Evolutionary conservation across 1,140 invertebrate genomes (phyloP), one percentile per base, ranked within the genome.

Genomic region (Dendrolimus punctatus): DNA sequence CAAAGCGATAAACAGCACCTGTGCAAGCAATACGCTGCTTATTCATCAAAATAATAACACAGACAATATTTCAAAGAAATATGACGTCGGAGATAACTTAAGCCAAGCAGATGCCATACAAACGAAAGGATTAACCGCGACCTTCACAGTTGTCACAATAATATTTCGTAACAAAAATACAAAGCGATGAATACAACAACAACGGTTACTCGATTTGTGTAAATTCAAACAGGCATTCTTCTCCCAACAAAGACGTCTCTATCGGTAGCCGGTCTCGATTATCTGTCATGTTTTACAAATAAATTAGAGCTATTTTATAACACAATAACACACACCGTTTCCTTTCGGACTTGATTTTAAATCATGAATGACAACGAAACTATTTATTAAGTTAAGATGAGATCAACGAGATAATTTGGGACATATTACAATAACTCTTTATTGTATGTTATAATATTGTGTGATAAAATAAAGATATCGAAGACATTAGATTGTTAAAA

Each of bases 81-180:
- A 53, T 64, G 54, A 58, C 55, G 51, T 55, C 47, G 51, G 49
- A 38, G 47, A 52, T 53, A 51, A 53, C 48, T 49, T 52, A 60
- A 66, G 55, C 55, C 39, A n/a, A 47, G 55, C 69, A 73, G 66
- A 71, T 69, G 66, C 39, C 47, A 57, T 49, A 66, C 58, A 73
- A 72, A 62, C 71, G 61, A 75, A 76, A 75, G 73, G 77, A 68
- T 80, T 75, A 75, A 65, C 65, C 58, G 51, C 52, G 66, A 76
- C 71, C 69, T 72, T 70, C 72, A 76, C 77, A 82, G 82, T 83
- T 83, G 79, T 83, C 79, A 83, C 60, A 80, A 80, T 70, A 76
- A 80, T 66, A 73, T 74, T 77, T 78, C 79, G 80, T 82, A 84
- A 82, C 73, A 72, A 76, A 77, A 84, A 83, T 73, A 80, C 67